A percentile compares a stretch with the other conserved stretches of the same genome.
Evolutionary conservation across 2,113 vertebrate genomes (phyloP).

Genomic region (Plectropomus leopardus): DNA sequence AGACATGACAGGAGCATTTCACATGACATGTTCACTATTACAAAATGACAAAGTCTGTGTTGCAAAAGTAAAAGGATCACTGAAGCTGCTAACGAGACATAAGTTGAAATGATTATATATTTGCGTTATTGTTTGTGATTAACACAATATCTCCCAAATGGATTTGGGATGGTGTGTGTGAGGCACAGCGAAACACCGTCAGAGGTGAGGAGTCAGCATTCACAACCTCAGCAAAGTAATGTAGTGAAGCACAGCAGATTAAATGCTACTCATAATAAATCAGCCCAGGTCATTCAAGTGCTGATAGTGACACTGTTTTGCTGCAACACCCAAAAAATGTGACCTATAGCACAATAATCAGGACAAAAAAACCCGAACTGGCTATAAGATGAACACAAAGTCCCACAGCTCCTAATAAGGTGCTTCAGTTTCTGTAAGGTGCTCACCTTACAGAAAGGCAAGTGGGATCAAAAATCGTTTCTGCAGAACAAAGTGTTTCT

Average conservation of each 20-base stretch:
- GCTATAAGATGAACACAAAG: background rate
- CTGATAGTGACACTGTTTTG: slow-evolving; percentile 56
- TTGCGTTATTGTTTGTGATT: slow-evolving; percentile 24
- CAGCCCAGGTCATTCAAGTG: slow-evolving; percentile 66
- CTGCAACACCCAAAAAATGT: slow-evolving; percentile 35
- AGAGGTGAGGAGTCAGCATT: slow-evolving; percentile 68
- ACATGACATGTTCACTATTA: background rate
- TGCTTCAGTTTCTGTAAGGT: background rate
- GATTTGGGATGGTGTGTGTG: background rate
- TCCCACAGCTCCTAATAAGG: background rate
- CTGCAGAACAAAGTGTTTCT: slow-evolving; percentile 20
- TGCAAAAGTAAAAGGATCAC: slow-evolving; percentile 29
- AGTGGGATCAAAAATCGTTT: background rate
- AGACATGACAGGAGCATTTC: slow-evolving; percentile 55
- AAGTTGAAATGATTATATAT: background rate
- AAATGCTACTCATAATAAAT: slow-evolving; percentile 74
- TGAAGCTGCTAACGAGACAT: slow-evolving; percentile 29
- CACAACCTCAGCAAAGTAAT: slow-evolving; percentile 55
- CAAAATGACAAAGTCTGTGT: slow-evolving; percentile 7
- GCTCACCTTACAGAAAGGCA: slow-evolving; percentile 17
- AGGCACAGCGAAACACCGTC: slow-evolving; percentile 17
- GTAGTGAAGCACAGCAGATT: slow-evolving; percentile 68
- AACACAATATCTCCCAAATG: background rate
- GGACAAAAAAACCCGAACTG: background rate
- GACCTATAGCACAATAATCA: background rate